phyloP scores from a whole-genome alignment of 2,888 invertebrate species.

The Dolomedes plantarius region DNA sequence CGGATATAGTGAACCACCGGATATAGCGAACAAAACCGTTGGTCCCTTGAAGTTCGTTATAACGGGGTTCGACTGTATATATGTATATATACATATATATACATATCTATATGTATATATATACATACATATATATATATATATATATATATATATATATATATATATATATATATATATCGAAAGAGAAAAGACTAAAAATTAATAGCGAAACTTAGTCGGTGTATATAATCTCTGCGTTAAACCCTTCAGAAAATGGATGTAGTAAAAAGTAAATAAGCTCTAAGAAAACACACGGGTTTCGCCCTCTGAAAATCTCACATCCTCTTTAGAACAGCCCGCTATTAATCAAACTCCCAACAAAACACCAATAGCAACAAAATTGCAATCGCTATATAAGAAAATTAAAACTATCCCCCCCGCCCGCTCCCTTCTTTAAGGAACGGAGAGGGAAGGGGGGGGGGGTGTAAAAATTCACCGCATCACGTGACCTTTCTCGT shows the following conservation, averaged over 20 bases:
- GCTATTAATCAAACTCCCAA: neutral
- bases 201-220: too few relatives aligned
- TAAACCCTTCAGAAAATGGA: neutral
- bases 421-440: neutral
- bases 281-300: neutral
- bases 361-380: neutral
- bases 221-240: too few relatives aligned
- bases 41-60: too few relatives aligned
- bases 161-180: too few relatives aligned
- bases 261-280: neutral
- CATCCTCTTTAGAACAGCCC: neutral
- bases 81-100: too few relatives aligned
- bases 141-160: too few relatives aligned
- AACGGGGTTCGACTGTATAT: too few relatives aligned
- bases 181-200: too few relatives aligned
- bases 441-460: conserved; percentile 16
- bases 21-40: too few relatives aligned
- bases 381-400: neutral
- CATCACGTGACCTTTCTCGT: conserved; percentile 47
- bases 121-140: too few relatives aligned
- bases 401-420: conserved; percentile 10
- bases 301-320: neutral
- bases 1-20: too few relatives aligned
- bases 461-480: conserved; percentile 52
- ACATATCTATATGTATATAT: too few relatives aligned